Base-by-base conservation (phyloP, 2,113 vertebrate genomes). In the Antigone vipio region DNA sequence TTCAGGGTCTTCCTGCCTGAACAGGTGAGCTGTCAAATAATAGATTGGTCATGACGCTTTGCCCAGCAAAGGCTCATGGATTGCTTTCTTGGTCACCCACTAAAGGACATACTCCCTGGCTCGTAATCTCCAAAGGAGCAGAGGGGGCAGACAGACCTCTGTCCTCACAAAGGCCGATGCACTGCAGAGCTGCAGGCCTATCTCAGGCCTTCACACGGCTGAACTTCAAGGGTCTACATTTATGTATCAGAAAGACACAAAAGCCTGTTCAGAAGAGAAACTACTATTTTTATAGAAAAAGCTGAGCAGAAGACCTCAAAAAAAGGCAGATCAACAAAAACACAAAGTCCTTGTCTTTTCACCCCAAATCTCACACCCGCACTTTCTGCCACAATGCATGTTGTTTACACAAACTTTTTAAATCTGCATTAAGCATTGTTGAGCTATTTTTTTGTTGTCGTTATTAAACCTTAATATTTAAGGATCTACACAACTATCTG, bases 11-110 rank as follows among this genome's bases (percentile, higher is more conserved):
- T 49, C 68, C n/a, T 32, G 15, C 20, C 24, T 21, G 13, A 67
- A 24, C 34, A 74, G 22, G 29, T 34, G 34, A 84, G 40, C 29
- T 66, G 47, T 35, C 40, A 71, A 68, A 26, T 30, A 27, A 58
- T 0, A 44, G 34, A 35, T 0, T 34, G 55, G 15, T 10, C n/a
- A 29, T 0, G 0, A 16, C 15, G 47, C 19, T 79, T 62, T 32
- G 9, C 20, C 42, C 56, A 90, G 66, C 23, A 42, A 34, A 85
- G 14, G 55, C 9, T 53, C 23, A 44, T n/a, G 77, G 50, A 30
- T 22, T 64, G 49, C 34, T 58, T 69, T 49, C 8, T 3, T 9
- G 20, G 8, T 29, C 45, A 49, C 21, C n/a, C 32, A 26, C 29
- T 9, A 38, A 16, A 64, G 38, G 26, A 15, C 1, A 2, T 29